These are phyloP conservation scores for Pempheris klunzingeri DNA, from an alignment of 2,797 vertebrate species.

Conservation along the genomic window DNA sequence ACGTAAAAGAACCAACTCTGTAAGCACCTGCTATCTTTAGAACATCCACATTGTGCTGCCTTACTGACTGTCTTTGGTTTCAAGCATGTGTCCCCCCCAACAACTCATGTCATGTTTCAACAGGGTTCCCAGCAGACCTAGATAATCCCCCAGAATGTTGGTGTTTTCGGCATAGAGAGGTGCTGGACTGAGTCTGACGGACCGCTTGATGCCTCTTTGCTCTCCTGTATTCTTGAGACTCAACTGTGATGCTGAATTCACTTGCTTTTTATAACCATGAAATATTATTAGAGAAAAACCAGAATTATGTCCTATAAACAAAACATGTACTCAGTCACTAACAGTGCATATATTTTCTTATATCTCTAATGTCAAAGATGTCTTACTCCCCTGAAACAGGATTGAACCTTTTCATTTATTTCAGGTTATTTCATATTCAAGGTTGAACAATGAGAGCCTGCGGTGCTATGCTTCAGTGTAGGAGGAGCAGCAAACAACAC, in stretches of 20 bases:
- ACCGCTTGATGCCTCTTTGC: slow-evolving; percentile 70
- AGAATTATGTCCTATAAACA: slow-evolving; percentile 76
- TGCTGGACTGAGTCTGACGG: slow-evolving; percentile 69
- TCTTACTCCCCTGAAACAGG: slow-evolving; percentile 93
- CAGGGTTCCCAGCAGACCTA: slow-evolving; percentile 88
- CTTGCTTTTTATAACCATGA: slow-evolving; percentile 81
- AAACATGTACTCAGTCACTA: slow-evolving; percentile 87
- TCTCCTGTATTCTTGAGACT: slow-evolving; percentile 77
- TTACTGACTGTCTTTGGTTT: background rate
- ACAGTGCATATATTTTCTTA: slow-evolving; percentile 88
- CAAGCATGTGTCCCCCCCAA: background rate
- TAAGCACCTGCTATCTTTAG: slow-evolving; percentile 68
- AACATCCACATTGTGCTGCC: background rate
- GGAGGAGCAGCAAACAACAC: slow-evolving; percentile 70
- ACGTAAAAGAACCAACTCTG: slow-evolving; percentile 99
- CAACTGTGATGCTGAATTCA: slow-evolving; percentile 85
- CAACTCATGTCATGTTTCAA: slow-evolving; percentile 29
- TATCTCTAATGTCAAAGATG: slow-evolving; percentile 84
- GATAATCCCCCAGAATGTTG: slow-evolving; percentile 66
- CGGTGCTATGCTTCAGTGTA: slow-evolving; percentile 82
- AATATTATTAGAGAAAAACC: slow-evolving; percentile 68
- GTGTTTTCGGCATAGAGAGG: slow-evolving; percentile 55
- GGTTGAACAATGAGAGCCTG: slow-evolving; percentile 75
- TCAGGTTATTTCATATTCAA: slow-evolving; percentile 83
- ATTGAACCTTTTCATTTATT: slow-evolving; percentile 71